Percentiles rank a stretch among this genome's conserved stretches.
phyloP scores from a whole-genome alignment of 2,888 invertebrate genomes.

The Pycnomerus fuliginosus region DNA sequence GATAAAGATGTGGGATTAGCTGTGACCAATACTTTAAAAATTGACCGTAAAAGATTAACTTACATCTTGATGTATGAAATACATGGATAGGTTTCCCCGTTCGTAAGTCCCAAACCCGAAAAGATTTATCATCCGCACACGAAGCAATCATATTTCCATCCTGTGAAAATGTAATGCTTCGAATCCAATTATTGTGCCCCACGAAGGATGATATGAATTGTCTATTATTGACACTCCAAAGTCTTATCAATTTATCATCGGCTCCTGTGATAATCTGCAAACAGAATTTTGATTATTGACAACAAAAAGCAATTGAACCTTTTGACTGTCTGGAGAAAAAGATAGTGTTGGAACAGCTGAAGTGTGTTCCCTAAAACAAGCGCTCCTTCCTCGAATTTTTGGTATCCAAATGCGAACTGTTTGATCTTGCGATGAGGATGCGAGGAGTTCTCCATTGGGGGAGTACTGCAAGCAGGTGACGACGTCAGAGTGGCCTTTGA shows the following conservation, averaged over 20 bases:
- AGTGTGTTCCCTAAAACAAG: constrained; percentile 77
- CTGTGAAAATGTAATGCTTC: constrained; percentile 74
- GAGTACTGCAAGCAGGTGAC: constrained; percentile 80
- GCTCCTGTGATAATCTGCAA: constrained; percentile 71
- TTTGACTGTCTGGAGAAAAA: constrained; percentile 72
- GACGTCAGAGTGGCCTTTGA: constrained; percentile 73
- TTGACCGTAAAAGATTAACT: no score
- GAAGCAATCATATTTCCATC: constrained; percentile 78
- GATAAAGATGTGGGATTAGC: constrained; percentile 64
- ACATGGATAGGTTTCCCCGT: constrained; percentile 60
- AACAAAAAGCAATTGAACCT: constrained; percentile 51
- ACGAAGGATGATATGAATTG: constrained; percentile 72
- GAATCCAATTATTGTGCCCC: constrained; percentile 82
- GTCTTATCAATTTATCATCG: constrained; percentile 80
- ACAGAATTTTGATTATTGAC: constrained; percentile 5
- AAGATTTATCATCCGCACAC: constrained; percentile 83
- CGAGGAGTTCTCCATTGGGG: constrained; percentile 77
- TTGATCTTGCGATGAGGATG: constrained; percentile 81
- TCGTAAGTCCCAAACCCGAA: constrained; percentile 77
- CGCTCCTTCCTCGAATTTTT: constrained; percentile 74
- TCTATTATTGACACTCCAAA: constrained; percentile 69
- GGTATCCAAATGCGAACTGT: constrained; percentile 88
- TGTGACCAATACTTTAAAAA: no score
- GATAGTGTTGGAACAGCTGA: constrained; percentile 79
- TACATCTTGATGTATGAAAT: constrained; percentile 45